A percentile compares a stretch with the other conserved stretches of the same genome.
Evolutionary conservation across 2,113 vertebrate species (phyloP).

Genomic region (Pluvialis apricaria): DNA sequence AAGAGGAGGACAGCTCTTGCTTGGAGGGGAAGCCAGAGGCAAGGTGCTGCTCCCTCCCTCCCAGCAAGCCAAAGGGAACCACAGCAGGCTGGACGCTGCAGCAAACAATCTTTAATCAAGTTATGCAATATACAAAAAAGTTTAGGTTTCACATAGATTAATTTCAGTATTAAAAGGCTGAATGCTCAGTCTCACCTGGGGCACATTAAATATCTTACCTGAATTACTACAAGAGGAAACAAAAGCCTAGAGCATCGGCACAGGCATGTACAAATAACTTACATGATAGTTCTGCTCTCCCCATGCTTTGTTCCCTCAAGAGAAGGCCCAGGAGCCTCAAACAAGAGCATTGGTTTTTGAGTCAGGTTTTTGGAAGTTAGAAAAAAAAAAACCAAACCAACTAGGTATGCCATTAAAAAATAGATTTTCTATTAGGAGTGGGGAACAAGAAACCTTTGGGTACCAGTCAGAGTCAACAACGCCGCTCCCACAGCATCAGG

Average conservation of each 20-base stretch:
- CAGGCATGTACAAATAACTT: not conserved
- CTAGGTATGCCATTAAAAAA: not conserved
- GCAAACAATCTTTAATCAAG: constrained; percentile 38
- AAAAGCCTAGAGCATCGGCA: not conserved
- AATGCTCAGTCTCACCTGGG: not conserved
- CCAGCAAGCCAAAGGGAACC: not conserved
- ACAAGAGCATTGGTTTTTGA: not conserved
- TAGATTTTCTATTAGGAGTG: not conserved
- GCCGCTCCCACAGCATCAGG: not conserved
- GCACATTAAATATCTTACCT: not conserved
- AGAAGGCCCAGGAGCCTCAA: not conserved
- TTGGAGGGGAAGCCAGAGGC: not conserved
- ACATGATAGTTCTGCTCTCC: not conserved
- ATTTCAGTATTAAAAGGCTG: constrained; percentile 17
- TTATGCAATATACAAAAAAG: constrained; percentile 54
- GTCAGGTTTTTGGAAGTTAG: not conserved
- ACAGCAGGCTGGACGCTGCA: not conserved
- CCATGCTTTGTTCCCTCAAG: not conserved
- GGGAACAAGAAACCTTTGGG: constrained; percentile 14
- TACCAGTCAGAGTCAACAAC: not conserved
- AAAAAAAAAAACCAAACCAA: not conserved
- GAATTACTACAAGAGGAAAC: not conserved
- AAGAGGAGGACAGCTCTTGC: not conserved
- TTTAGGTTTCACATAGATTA: not conserved
- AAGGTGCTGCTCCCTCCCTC: not conserved